A percentile compares a stretch with the other conserved stretches of the same genome.
Conservation (phyloP, 2,888 invertebrate genomes). For the Synanthedon andrenaeformis region DNA sequence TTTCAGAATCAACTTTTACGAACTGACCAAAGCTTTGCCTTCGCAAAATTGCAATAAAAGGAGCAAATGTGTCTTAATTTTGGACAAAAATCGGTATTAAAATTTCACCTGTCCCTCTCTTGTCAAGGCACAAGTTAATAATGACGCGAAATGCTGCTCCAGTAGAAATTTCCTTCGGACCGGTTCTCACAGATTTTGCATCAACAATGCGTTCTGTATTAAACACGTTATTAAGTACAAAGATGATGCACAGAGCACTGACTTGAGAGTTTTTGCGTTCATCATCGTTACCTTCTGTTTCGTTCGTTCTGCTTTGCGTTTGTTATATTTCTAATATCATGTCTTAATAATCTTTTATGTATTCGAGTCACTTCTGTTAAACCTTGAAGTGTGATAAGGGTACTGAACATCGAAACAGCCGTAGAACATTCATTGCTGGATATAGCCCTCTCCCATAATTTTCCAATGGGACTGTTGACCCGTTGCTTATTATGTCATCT, state of each 20-base stretch:
- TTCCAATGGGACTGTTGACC: no score
- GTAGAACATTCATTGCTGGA: no score
- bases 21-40: not conserved
- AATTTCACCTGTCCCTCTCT: constrained; percentile 34
- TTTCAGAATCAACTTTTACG: not conserved
- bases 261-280: no score
- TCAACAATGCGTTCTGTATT: constrained; percentile 26
- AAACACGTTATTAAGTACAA: constrained; percentile 27
- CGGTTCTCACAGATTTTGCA: constrained; percentile 17
- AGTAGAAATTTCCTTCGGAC: constrained; percentile 9
- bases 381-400: no score
- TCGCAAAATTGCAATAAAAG: not conserved
- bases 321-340: no score
- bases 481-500: no score
- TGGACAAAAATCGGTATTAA: constrained; percentile 20
- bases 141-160: constrained; percentile 13
- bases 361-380: no score
- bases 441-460: no score
- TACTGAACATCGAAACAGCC: no score
- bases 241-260: constrained; percentile 18
- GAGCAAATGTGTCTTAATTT: constrained; percentile 3
- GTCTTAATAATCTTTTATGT: no score
- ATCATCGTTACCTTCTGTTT: constrained; percentile 1
- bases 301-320: no score
- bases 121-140: constrained; percentile 19